Conservation (phyloP, 1,140 invertebrate species). For the Holotrichia oblita region DNA sequence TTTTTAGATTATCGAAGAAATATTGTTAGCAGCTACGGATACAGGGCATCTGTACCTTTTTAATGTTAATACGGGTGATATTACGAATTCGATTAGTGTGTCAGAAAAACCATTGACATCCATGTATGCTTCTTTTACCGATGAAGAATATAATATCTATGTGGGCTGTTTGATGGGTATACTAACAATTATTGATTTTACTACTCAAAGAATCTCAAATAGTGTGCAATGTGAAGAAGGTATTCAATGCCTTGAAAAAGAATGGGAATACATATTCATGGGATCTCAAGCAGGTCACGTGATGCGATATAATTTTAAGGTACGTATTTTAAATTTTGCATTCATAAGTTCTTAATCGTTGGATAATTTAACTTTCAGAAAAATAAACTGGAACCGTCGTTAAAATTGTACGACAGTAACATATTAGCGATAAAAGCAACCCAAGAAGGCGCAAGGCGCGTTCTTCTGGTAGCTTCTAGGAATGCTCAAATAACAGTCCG, state of each 20-base stretch:
- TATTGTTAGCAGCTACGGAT: constrained; percentile 47
- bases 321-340: constrained; percentile 48
- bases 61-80: constrained; percentile 38
- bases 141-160: constrained; percentile 40
- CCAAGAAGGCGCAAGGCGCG: constrained; percentile 65
- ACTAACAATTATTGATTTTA: constrained; percentile 44
- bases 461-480: constrained; percentile 66
- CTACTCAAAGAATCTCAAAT: constrained; percentile 42
- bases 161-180: constrained; percentile 46
- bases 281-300: constrained; percentile 65
- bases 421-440: constrained; percentile 65
- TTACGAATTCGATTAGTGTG: constrained; percentile 58
- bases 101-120: constrained; percentile 56
- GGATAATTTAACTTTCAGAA: constrained; percentile 57
- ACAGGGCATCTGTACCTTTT: constrained; percentile 47
- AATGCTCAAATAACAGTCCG: constrained; percentile 65
- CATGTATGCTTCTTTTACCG: constrained; percentile 29
- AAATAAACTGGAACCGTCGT: constrained; percentile 60
- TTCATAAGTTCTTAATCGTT: constrained; percentile 14
- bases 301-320: constrained; percentile 63
- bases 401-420: constrained; percentile 62
- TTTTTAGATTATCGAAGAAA: constrained; percentile 43
- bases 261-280: constrained; percentile 64
- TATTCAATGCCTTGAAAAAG: constrained; percentile 66
- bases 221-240: constrained; percentile 55